Evolutionary conservation across 2,888 invertebrate species (phyloP).

Genomic region (Tholera decimalis): DNA sequence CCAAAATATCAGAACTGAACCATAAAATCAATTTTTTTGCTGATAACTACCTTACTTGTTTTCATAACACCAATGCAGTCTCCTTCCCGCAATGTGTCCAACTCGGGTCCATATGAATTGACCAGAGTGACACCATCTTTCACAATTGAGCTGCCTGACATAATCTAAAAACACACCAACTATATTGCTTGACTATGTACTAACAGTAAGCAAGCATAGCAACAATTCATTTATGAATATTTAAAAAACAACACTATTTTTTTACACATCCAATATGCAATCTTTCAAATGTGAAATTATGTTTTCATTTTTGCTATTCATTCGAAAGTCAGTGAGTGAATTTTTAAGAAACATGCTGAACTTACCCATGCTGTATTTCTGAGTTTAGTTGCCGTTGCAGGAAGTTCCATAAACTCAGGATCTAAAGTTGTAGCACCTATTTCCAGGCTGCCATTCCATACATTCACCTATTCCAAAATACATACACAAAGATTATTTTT

Average conservation of each 20-base stretch:
- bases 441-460: constrained; percentile 99
- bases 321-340: neutral
- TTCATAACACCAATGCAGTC: constrained; percentile 96
- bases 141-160: constrained; percentile 96
- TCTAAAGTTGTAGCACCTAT: constrained; percentile 98
- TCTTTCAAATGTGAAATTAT: neutral
- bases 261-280: neutral
- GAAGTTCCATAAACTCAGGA: constrained; percentile 97
- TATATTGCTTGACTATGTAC: constrained; percentile 10
- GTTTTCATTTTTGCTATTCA: neutral
- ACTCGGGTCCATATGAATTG: constrained; percentile 96
- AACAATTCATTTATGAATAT: constrained; percentile 2
- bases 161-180: constrained; percentile 89
- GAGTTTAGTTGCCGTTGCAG: constrained; percentile 95
- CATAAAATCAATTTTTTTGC: neutral
- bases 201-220: neutral
- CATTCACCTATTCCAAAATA: constrained; percentile 92
- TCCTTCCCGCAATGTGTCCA: constrained; percentile 96
- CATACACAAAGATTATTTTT: neutral
- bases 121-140: constrained; percentile 96
- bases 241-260: neutral
- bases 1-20: constrained; percentile 3
- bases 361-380: constrained; percentile 95
- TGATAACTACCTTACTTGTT: constrained; percentile 92
- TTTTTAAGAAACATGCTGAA: constrained; percentile 4